These are phyloP conservation scores for Baronia brevicornis DNA, from an alignment of 2,888 invertebrate genomes.

Conservation along the genomic window DNA sequence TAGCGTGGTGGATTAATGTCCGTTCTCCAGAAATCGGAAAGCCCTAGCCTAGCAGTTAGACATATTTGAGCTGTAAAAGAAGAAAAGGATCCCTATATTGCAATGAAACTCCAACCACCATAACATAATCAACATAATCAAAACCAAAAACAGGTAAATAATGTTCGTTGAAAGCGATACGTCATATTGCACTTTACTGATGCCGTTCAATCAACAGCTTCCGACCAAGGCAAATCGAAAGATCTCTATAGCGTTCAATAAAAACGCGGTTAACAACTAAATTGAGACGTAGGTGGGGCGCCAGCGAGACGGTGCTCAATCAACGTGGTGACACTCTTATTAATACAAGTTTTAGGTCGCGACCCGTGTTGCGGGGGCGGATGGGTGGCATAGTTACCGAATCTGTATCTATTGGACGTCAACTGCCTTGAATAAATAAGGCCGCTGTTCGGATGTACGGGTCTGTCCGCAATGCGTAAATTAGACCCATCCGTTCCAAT, in stretches of 20 bases:
- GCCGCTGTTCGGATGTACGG: background rate
- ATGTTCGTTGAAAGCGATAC: too few relatives aligned
- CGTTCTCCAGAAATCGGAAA: too few relatives aligned
- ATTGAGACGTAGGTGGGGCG: conserved; percentile 18
- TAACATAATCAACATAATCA: too few relatives aligned
- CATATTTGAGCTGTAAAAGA: too few relatives aligned
- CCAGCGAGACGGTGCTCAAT: conserved; percentile 22
- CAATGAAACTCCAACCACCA: too few relatives aligned
- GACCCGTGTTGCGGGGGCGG: conserved; percentile 11
- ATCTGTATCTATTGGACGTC: conserved; percentile 12
- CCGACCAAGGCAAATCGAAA: conserved; percentile 10
- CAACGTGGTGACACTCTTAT: conserved; percentile 22
- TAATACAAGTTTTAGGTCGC: conserved; percentile 16
- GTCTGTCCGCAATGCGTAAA: too few relatives aligned
- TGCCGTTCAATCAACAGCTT: conserved; percentile 8
- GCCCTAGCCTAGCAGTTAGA: too few relatives aligned
- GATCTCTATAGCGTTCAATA: conserved; percentile 3
- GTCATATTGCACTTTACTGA: conserved; percentile 1
- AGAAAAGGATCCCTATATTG: too few relatives aligned
- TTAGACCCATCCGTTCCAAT: too few relatives aligned
- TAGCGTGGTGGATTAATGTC: too few relatives aligned
- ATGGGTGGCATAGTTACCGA: conserved; percentile 13
- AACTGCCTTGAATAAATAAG: conserved; percentile 2
- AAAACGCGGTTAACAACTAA: conserved; percentile 6
- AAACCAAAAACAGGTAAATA: too few relatives aligned